phyloP scores from a whole-genome alignment of 64 coral and sea anemone genomes.

The Anthopleura sola region DNA sequence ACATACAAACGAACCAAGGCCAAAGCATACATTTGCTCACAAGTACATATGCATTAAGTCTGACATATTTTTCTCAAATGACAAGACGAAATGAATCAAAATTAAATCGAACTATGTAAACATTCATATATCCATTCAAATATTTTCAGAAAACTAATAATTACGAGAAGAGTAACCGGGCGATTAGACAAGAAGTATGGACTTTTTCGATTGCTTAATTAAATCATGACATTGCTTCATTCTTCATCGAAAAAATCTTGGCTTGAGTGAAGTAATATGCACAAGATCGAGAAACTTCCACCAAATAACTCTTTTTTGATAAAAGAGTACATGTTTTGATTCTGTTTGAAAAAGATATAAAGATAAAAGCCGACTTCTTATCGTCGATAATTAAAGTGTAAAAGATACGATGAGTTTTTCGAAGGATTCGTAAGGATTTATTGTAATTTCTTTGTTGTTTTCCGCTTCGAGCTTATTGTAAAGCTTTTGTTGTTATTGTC shows the following conservation, averaged over 20 bases:
- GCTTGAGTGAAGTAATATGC: not conserved
- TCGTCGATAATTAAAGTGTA: not conserved
- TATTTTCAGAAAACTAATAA: conserved; percentile 8
- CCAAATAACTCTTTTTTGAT: too few species aligned
- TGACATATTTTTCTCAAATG: not conserved
- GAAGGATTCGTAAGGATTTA: not conserved
- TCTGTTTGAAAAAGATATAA: too few species aligned
- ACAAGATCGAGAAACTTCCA: too few species aligned
- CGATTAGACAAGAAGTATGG: not conserved
- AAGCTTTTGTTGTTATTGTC: not conserved
- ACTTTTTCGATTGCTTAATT: not conserved
- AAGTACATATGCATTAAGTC: not conserved
- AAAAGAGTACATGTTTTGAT: too few species aligned
- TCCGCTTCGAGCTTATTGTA: not conserved
- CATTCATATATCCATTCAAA: not conserved
- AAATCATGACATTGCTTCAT: not conserved
- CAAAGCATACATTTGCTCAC: not conserved
- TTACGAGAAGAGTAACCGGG: not conserved
- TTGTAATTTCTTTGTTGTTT: not conserved
- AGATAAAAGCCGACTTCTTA: too few species aligned
- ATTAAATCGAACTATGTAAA: conserved; percentile 8
- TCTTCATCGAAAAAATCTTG: not conserved
- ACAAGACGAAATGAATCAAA: conserved; percentile 2
- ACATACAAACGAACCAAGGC: too few species aligned
- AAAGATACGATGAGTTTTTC: not conserved